phyloP scores from a whole-genome alignment of 2,797 vertebrate genomes.

The Lepus oiostolus region DNA sequence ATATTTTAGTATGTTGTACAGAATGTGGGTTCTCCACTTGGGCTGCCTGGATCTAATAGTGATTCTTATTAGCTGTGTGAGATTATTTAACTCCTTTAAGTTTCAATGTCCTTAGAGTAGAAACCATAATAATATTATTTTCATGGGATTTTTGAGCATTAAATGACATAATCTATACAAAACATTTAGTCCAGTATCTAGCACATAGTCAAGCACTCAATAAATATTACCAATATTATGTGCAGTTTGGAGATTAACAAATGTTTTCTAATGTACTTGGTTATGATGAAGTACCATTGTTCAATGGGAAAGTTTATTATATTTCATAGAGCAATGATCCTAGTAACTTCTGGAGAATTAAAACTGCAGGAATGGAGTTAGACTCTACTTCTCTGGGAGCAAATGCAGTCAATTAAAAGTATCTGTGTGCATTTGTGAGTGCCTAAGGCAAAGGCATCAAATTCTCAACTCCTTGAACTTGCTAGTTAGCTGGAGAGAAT shows the following conservation, averaged over 20 bases:
- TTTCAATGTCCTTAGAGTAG: neutral
- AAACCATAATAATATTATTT: neutral
- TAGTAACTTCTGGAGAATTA: neutral
- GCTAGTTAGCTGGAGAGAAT: neutral
- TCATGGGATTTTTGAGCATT: neutral
- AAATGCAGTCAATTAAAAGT: neutral
- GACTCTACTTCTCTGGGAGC: neutral
- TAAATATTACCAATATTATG: conserved; percentile 15
- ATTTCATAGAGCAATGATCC: neutral
- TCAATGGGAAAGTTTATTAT: neutral
- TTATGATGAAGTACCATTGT: conserved; percentile 19
- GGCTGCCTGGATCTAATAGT: neutral
- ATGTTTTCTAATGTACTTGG: conserved; percentile 44
- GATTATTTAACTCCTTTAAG: neutral
- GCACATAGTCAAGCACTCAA: conserved; percentile 3
- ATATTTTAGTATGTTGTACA: neutral
- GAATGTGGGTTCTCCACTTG: neutral
- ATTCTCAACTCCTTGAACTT: neutral
- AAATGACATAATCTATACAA: neutral
- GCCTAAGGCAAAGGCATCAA: neutral
- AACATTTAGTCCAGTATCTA: neutral
- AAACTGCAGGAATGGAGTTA: neutral
- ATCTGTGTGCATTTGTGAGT: neutral
- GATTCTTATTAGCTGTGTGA: neutral
- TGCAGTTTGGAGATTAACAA: neutral